Base-by-base conservation (phyloP, 2,113 vertebrate species). In the Zeus faber region DNA sequence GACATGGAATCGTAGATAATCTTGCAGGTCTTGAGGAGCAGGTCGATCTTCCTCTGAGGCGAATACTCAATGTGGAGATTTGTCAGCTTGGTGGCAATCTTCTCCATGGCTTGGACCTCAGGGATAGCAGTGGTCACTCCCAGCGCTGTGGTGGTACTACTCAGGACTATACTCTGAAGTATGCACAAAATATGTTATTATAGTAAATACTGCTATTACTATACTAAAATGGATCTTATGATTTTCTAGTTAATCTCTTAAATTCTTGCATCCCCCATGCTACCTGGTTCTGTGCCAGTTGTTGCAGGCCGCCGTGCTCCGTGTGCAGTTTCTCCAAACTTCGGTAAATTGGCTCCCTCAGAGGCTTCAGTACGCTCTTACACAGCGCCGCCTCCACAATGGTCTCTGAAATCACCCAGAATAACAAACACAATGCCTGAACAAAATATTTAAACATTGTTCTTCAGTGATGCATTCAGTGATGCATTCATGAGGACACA, bases 1-100 rank as follows among this genome's bases (percentile, higher is more conserved):
- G 95, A 82, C 97, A 99, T 99, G 58, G 92, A 95, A 56, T 99
- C 93, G 1, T 98, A 99, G 83, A 99, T 99, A 71, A 98, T 90
- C 72, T 98, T 98, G 89, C 97, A 99, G 54, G 93, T 86, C 79
- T 99, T 99, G 11, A 99, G 91, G 64, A 98, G 87, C 71, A 90
- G 82, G 57, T 93, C 70, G 17, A 98, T 96, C 87, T 98, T 99
- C 73, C 91, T 98, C 77, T 96, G 93, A 0, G 97, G 96, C 0
- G 97, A 99, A 66, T 99, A 99, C 54, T 95, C 89, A 73, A 92
- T 90, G 78, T 97, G 91, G 80, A 98, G 90, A 24, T 66, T 83
- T 7, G 76, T 63, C 31, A 99, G 89, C 71, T 95, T 98, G 35
- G 91, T 83, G 45, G 91, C 87, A 79, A 99, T 98, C 79, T 95